Base-by-base conservation (phyloP, 2,113 vertebrate genomes). In the Oryctolagus cuniculus region DNA sequence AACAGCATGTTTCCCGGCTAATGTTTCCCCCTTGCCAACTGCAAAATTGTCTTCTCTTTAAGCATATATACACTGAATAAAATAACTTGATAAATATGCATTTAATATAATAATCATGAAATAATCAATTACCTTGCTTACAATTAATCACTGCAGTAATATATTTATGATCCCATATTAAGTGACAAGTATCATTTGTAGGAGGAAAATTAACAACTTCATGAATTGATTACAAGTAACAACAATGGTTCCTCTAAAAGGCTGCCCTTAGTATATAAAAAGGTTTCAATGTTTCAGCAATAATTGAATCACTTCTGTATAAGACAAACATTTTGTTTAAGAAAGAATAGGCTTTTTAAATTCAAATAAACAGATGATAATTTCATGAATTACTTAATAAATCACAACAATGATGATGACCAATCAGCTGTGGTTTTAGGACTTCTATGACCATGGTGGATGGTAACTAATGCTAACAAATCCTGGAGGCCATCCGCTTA, bases 191-290 rank as follows among this genome's bases (percentile, higher is more conserved):
- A 89, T 55, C 51, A 91, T 82, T 89, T 89, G 22, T 3, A 15
- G 72, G 58, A 96, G 31, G 15, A 86, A 93, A 93, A 96, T 80
- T 55, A 95, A 27, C 55, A 91, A 77, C 81, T 72, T 90, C 55
- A 90, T 87, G 12, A 81, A 72, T 88, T 94, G 82, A 79, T 87
- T 91, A 58, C 29, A 92, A 90, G 22, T 67, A 88, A 79, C 36
- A 87, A 66, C 61, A 92, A 95, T 94, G 81, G 58, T 2, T 92
- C 84, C 53, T 75, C 49, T 91, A 89, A 92, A 96, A 84, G 27
- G 34, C 19, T 96, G 77, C 51, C 29, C n/a, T 55, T 78, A 70
- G 58, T 82, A 73, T 38, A 82, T 9, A 1, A 70, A 94, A 91
- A 86, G 5, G 4, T 85, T 84, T 94, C 96, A 82, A 29, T 75